These are phyloP conservation scores for Heloderma charlesbogerti DNA, from an alignment of 2,113 vertebrate genomes.

Conservation along the genomic window DNA sequence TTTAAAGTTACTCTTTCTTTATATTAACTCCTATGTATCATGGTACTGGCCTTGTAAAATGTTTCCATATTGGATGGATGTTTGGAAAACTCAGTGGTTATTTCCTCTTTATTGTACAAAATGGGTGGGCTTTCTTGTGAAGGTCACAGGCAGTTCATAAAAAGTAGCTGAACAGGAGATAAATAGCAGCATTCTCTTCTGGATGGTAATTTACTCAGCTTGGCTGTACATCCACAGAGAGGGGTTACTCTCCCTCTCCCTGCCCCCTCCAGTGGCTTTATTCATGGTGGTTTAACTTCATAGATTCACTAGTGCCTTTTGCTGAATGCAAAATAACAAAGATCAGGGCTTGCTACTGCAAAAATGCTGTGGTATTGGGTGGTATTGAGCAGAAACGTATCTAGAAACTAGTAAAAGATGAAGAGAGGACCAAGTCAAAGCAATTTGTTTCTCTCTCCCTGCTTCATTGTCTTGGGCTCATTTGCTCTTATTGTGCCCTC, in stretches of 20 bases:
- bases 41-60: slow-evolving; percentile 38
- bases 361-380: background rate
- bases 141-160: slow-evolving; percentile 60
- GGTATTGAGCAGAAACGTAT: background rate
- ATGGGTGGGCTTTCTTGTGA: slow-evolving; percentile 55
- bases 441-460: background rate
- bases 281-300: slow-evolving; percentile 56
- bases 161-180: slow-evolving; percentile 64
- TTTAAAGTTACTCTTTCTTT: background rate
- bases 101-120: slow-evolving; percentile 66
- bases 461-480: background rate
- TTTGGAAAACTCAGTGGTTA: slow-evolving; percentile 52
- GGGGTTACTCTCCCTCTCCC: slow-evolving; percentile 42
- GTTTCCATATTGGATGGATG: slow-evolving; percentile 60
- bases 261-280: slow-evolving; percentile 57
- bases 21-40: background rate
- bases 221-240: slow-evolving; percentile 53
- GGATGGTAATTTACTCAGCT: slow-evolving; percentile 48
- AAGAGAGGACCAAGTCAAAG: background rate
- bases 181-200: slow-evolving; percentile 51
- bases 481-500: background rate
- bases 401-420: background rate
- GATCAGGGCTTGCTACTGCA: slow-evolving; percentile 36
- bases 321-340: slow-evolving; percentile 60
- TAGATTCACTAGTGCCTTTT: slow-evolving; percentile 51